Conservation (phyloP, 2,797 vertebrate species). For the Tachyglossus aculeatus region DNA sequence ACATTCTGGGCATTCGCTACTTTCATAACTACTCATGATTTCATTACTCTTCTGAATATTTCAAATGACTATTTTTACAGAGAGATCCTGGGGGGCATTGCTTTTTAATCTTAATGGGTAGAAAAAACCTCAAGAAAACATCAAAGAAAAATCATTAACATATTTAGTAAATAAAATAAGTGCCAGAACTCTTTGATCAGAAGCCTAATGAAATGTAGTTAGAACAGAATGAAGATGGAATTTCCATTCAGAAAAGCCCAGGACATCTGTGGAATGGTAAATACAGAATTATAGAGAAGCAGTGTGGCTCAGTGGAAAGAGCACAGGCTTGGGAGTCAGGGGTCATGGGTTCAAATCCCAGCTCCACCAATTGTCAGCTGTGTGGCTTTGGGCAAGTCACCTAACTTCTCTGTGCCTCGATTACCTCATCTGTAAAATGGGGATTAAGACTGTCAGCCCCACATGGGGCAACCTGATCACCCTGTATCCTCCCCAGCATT, state of each 20-base stretch:
- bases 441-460: no score
- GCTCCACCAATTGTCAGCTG: no score
- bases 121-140: constrained; percentile 10
- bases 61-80: neutral
- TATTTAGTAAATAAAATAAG: constrained; percentile 21
- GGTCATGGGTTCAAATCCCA: no score
- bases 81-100: neutral
- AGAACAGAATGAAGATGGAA: constrained; percentile 37
- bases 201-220: constrained; percentile 5
- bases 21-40: no score
- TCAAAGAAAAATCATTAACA: neutral
- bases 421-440: no score
- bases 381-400: no score
- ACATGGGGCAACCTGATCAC: no score
- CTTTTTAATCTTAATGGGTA: neutral
- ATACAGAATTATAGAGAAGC: constrained; percentile 60
- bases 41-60: neutral
- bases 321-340: no score
- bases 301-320: no score
- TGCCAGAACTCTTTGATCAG: constrained; percentile 20
- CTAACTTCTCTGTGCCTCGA: no score
- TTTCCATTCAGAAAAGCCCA: constrained; percentile 37
- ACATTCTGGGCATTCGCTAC: no score
- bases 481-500: no score
- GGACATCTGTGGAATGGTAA: constrained; percentile 57